Evolutionary conservation across 2,888 invertebrate genomes (phyloP), one percentile per base, ranked within the genome.

Genomic region (Lordiphosa fenestrarum): DNA sequence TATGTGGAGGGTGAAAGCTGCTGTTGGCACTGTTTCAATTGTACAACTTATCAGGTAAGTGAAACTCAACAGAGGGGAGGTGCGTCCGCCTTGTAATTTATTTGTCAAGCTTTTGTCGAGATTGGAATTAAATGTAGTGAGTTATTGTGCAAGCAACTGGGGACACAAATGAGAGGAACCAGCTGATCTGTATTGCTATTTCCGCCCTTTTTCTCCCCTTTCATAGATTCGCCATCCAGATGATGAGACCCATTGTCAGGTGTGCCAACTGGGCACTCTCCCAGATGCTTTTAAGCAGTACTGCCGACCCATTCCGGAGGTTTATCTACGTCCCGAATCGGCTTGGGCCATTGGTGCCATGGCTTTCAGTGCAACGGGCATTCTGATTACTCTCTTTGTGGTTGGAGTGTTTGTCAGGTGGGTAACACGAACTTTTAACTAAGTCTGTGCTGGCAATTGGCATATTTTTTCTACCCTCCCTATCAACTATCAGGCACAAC

Each of bases 261-360:
- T 93, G 53, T 98, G 98, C 87, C 94, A 94, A 6, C 91, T 93
- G 74, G 97, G 97, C 23, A 95, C 95, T 0, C 90, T 97, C 35
- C 98, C 98, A 0, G 94, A 95, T 88, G 90, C 90, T 0, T 92
- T 93, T 47, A 94, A 95, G 72, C 93, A 94, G 21, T 90, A 90
- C 72, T 97, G 95, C 89, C 92, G 92, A 10, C 91, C 93, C 56
- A 95, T 96, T 69, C 95, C 95, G 0, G 95, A 96, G 90, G 94
- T 95, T 54, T 96, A 95, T 88, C 91, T 96, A 60, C 91, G 94
- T 15, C 93, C 94, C 9, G 94, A 94, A 86, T 96, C 96, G 66
- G 95, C 94, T 46, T 96, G 97, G 94, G 97, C 97, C 4, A 96
- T 98, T 61, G 97, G 96, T 0, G 97, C 97, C 9, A 96, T 98